Conservation (phyloP, 2,888 invertebrate species). For the Alviniconcha strummeri region DNA sequence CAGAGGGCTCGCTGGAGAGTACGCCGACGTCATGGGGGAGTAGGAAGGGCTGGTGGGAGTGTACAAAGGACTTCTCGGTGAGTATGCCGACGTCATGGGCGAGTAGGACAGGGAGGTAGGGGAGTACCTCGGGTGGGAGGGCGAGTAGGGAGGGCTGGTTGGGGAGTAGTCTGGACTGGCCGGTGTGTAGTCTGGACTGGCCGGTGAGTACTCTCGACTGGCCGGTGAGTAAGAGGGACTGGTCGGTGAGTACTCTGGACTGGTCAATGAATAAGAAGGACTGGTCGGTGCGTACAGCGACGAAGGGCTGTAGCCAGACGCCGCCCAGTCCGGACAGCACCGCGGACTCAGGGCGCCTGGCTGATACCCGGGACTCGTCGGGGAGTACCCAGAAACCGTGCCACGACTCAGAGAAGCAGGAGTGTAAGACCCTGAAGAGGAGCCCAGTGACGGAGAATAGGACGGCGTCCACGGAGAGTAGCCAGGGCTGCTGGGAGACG, state of each 20-base stretch:
- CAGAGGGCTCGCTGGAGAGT: conserved; percentile 71
- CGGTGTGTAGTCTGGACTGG: conserved; percentile 78
- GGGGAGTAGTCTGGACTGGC: conserved; percentile 79
- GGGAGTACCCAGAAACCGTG: conserved; percentile 73
- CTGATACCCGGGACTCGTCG: conserved; percentile 80
- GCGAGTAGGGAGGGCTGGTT: conserved; percentile 65
- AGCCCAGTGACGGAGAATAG: conserved; percentile 77
- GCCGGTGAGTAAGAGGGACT: conserved; percentile 67
- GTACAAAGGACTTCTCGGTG: conserved; percentile 76
- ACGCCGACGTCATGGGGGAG: conserved; percentile 64
- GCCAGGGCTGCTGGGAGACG: conserved; percentile 69
- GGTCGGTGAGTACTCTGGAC: conserved; percentile 77
- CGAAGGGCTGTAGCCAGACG: conserved; percentile 1
- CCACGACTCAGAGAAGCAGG: conserved; percentile 78
- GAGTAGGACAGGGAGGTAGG: conserved; percentile 70
- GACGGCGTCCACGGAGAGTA: conserved; percentile 78
- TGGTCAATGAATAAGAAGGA: conserved; percentile 80
- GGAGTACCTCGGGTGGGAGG: conserved; percentile 77
- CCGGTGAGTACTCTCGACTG: conserved; percentile 62
- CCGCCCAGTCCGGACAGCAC: neutral
- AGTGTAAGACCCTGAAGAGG: conserved; percentile 53
- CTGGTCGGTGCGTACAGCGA: conserved; percentile 68
- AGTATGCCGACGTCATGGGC: conserved; percentile 73
- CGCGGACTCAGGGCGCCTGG: conserved; percentile 57
- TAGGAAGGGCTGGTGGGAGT: conserved; percentile 77